A percentile compares a stretch with the other conserved stretches of the same genome.
Evolutionary conservation across 2,888 invertebrate genomes (phyloP).

Genomic region (Thera obeliscata): DNA sequence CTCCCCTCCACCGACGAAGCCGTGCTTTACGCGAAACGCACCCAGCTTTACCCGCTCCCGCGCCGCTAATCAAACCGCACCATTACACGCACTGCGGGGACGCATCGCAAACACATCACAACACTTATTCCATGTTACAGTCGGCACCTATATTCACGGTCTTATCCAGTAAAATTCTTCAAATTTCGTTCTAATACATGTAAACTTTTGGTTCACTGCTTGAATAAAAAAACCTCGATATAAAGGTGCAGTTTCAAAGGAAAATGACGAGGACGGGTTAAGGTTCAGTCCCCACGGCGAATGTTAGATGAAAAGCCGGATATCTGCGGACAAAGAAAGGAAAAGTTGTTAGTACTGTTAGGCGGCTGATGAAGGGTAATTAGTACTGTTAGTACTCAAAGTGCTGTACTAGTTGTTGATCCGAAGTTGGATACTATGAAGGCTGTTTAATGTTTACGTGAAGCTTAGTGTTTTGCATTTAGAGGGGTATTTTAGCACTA

Average conservation of each 20-base stretch:
- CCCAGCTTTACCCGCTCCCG: conserved; percentile 75
- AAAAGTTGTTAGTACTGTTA: conserved; percentile 73
- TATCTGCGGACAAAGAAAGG: conserved; percentile 80
- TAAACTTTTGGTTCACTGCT: not conserved
- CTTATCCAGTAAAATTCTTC: conserved; percentile 37
- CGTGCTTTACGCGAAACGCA: conserved; percentile 72
- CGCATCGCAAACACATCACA: conserved; percentile 49
- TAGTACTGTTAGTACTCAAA: conserved; percentile 57
- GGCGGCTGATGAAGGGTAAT: conserved; percentile 48
- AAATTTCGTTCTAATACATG: conserved; percentile 38
- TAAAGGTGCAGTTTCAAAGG: conserved; percentile 12
- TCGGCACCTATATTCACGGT: conserved; percentile 39
- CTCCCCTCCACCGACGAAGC: conserved; percentile 80
- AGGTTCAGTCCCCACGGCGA: conserved; percentile 36
- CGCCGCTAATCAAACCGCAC: conserved; percentile 64
- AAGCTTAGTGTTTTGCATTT: conserved; percentile 21
- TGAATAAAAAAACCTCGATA: conserved; percentile 30
- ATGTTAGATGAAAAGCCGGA: conserved; percentile 57
- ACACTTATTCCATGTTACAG: conserved; percentile 31
- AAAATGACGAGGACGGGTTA: not conserved
- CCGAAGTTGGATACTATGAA: conserved; percentile 15
- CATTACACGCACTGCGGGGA: conserved; percentile 49
- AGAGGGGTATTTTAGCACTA: conserved; percentile 6
- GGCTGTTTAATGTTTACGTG: conserved; percentile 14
- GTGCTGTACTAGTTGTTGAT: conserved; percentile 23